A percentile compares a stretch with the other conserved stretches of the same genome.
Evolutionary conservation across 2,113 vertebrate species (phyloP).

Genomic region (Hucho hucho): DNA sequence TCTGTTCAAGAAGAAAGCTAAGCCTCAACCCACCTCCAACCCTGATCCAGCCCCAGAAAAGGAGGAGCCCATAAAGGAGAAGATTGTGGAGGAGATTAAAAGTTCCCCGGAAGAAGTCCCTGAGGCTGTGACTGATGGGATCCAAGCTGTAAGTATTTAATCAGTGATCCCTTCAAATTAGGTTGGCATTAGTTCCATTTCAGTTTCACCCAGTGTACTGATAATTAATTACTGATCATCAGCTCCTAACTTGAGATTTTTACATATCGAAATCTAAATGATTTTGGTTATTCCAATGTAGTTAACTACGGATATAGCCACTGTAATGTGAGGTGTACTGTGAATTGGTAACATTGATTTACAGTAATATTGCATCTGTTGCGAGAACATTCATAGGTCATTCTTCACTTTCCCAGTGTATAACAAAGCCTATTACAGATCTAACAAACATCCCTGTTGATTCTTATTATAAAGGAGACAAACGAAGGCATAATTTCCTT

Average conservation of each 20-base stretch:
- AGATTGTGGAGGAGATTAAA: slow-evolving; percentile 3
- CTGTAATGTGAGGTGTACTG: too few species aligned
- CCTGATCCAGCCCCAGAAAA: neutral
- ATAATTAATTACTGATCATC: neutral
- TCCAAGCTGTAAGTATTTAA: slow-evolving; percentile 37
- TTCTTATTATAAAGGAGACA: slow-evolving; percentile 31
- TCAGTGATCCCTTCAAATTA: neutral
- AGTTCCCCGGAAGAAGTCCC: slow-evolving; percentile 17
- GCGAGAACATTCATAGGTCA: neutral
- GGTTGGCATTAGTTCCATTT: neutral
- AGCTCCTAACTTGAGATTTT: too few species aligned
- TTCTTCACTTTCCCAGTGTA: neutral
- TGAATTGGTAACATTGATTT: too few species aligned
- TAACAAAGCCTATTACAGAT: slow-evolving; percentile 12
- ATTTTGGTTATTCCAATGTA: too few species aligned
- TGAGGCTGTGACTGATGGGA: neutral
- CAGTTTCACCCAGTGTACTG: neutral
- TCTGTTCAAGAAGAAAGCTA: slow-evolving; percentile 74
- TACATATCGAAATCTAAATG: too few species aligned
- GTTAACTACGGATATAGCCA: too few species aligned
- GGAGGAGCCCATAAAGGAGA: neutral
- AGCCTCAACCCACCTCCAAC: neutral
- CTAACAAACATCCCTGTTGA: slow-evolving; percentile 34
- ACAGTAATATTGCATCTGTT: too few species aligned
- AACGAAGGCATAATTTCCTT: neutral